Conservation (phyloP, 2,797 vertebrate genomes). For the Pangasius krempfi region DNA sequence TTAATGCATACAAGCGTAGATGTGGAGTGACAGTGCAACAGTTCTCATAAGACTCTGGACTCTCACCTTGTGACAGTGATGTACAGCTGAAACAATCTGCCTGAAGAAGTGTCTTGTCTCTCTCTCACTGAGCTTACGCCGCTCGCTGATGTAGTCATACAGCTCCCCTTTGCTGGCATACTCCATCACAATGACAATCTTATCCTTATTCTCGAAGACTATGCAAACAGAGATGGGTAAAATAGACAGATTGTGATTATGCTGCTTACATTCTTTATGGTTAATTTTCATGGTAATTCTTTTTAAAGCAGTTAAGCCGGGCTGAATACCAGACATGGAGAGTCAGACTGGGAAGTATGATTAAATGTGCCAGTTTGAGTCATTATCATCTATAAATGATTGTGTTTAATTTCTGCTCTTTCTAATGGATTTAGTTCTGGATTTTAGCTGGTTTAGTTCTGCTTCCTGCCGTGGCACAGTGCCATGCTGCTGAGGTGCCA, state of each 20-base stretch:
- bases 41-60: neutral
- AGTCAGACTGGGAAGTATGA: slow-evolving; percentile 18
- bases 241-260: slow-evolving; percentile 26
- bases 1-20: neutral
- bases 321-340: slow-evolving; percentile 32
- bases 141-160: slow-evolving; percentile 98
- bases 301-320: slow-evolving; percentile 12
- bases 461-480: slow-evolving; percentile 33
- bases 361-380: slow-evolving; percentile 7
- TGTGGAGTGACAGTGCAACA: neutral
- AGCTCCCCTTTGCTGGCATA: slow-evolving; percentile 97
- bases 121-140: slow-evolving; percentile 87
- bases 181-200: slow-evolving; percentile 99
- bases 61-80: slow-evolving; percentile 96
- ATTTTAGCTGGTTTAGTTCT: slow-evolving; percentile 21
- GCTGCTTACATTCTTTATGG: slow-evolving; percentile 37
- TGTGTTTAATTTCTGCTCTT: neutral
- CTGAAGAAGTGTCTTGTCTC: slow-evolving; percentile 98
- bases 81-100: slow-evolving; percentile 97
- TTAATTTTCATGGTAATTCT: slow-evolving; percentile 15
- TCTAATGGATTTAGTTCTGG: slow-evolving; percentile 29
- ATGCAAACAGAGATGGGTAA: slow-evolving; percentile 47
- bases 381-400: slow-evolving; percentile 23
- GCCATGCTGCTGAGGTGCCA: slow-evolving; percentile 33
- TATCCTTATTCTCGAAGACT: slow-evolving; percentile 99